Base-by-base conservation (phyloP, 2,113 vertebrate genomes). In the Amblyornis subalaris region DNA sequence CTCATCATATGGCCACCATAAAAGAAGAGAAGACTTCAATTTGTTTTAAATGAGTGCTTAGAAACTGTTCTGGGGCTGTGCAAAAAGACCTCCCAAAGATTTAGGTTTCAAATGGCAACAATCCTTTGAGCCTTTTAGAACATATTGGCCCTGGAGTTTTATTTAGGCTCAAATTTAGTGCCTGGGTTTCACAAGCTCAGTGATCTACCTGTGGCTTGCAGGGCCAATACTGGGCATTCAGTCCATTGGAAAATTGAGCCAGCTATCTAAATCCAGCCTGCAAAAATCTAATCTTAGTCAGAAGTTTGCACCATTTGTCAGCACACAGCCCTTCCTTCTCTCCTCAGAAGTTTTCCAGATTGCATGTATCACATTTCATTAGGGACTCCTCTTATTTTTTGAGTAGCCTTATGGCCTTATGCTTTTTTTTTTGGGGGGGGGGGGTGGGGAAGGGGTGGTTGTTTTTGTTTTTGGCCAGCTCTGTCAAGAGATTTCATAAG, bases 401-500 rank as follows among this genome's bases (percentile, higher is more conserved):
- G 47, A 90, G 66, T 86, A 48, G 62, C 31, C 67, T 81, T 80
- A 29, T 44, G 67, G 16, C 77, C 69, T 71, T 87, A 73, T 67
- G 14, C 2, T 10, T 70, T n/a, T 23, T n/a, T 26, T 58, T 28
- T 40, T 42, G 10, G 10, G 40, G 40, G 40, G 40, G 40, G 40
- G 40, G n/a, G n/a, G n/a, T n/a, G n/a, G n/a, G n/a, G n/a, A n/a
- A n/a, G n/a, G n/a, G n/a, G n/a, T n/a, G 17, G 44, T 85, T 93
- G 87, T 44, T 94, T 93, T 96, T 95, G 86, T 1, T 88, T 81
- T 94, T 64, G 26, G 47, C 55, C 7, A 2, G 65, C 29, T 94
- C 86, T 94, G 90, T 96, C 93, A 93, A 89, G 93, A 93, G 93
- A 88, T 96, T 97, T 97, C 93, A 93, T 94, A 96, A 96, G 94